Base-by-base conservation (phyloP, 2,888 invertebrate genomes). In the Amorpha juglandis region DNA sequence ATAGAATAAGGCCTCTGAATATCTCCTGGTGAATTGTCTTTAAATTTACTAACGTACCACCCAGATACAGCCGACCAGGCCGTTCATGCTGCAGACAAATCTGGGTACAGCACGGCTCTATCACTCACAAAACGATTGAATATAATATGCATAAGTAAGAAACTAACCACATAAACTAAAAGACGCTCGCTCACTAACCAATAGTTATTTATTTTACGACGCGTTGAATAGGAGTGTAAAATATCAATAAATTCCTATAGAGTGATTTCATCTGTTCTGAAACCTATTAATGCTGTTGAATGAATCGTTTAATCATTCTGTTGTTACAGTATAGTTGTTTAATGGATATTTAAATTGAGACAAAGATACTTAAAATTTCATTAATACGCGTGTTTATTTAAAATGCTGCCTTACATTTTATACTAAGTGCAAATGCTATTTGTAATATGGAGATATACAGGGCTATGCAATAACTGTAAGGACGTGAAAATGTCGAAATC, bases 151-250 rank as follows among this genome's bases (percentile, higher is more conserved):
- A 4, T 27, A 52, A 21, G 38, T 16, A 38, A 16, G 21, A 11
- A 38, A 16, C 55, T n/a, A 27, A 45, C 33, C n/a, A n/a, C n/a
- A n/a, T n/a, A n/a, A 27, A 47, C 6, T 27, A 45, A 6, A 45
- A 45, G 53, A 16, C 33, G 27, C 16, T 33, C 33, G 27, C 16
- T 33, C 33, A 35, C n/a, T 52, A 42, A 63, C 45, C 16, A 45
- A 64, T 9, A 63, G 33, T 38, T 47, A 47, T 53, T 53, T 64
- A 47, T 65, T 75, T 76, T 71, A 72, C 69, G 69, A 68, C 55
- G 68, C 67, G 70, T 70, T 69, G 69, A 70, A 71, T 68, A 67
- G 58, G 51, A 67, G 63, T 65, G 64, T 64, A 65, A 67, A 67
- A 62, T 45, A 21, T 42, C 58, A 33, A 55, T 65, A 62, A 67